Evolutionary conservation across 2,797 vertebrate species (phyloP), one percentile per base, ranked within the genome.

Genomic region (Malurus splendens): DNA sequence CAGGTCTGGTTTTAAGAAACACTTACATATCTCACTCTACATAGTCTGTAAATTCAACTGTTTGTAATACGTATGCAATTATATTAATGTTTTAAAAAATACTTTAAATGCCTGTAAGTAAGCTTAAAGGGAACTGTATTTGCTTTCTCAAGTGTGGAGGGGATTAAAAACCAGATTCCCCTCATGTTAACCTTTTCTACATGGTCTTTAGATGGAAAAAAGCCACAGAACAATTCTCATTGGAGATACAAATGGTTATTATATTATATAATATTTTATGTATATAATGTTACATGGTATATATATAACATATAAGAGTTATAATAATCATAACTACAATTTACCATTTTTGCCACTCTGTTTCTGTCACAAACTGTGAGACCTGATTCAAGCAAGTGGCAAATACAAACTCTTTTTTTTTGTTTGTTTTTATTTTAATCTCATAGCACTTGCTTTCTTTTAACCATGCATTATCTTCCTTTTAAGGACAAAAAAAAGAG

Each of bases 381-480:
- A 73, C 6, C 7, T 52, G 12, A 45, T 38, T 84, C n/a, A 82
- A 85, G 33, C 50, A 72, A 62, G 16, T 57, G 23, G 9, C 17
- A 70, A 51, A 80, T 23, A 10, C 4, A 38, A 50, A n/a, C 8
- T 10, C 0, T 0, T 19, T 0, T 4, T 0, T 1, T 19, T 0
- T 4, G 24, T 33, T 33, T 33, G 9, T 33, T 33, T 36, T 36
- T 36, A n/a, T n/a, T 36, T 36, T 36, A 12, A n/a, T 20, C 10
- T 7, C 5, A 22, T 19, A 67, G 1, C 9, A 66, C 27, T 75
- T 61, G 5, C 7, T 60, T 64, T 61, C 6, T 65, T 82, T 48
- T 45, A 45, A 27, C 7, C 4, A 33, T 17, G 8, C 9, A 28
- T 48, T 85, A 51, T 2, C 10, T 41, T 67, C 9, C 41, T 56